phyloP scores from a whole-genome alignment of 2,113 vertebrate genomes.

The Phalacrocorax carbo region DNA sequence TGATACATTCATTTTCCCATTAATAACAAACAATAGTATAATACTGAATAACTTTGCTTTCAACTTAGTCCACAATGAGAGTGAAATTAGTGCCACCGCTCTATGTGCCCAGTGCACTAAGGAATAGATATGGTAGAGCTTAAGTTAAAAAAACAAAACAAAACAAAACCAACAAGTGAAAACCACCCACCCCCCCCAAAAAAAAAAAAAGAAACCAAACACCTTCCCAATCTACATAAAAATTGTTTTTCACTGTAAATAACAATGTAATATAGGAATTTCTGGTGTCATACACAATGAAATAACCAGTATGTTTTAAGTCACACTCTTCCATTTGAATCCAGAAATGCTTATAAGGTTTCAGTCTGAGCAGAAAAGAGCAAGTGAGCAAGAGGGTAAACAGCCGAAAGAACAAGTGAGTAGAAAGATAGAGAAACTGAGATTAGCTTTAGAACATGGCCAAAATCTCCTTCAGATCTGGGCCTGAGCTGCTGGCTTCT shows the following conservation, averaged over 20 bases:
- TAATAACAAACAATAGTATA: neutral
- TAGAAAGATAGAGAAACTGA: neutral
- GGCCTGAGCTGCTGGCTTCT: neutral
- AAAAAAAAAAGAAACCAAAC: neutral
- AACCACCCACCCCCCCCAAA: neutral
- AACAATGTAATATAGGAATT: neutral
- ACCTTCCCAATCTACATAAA: neutral
- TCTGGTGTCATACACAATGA: neutral
- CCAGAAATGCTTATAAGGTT: neutral
- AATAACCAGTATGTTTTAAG: neutral
- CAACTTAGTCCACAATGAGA: neutral
- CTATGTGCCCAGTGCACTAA: neutral
- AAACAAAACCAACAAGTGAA: neutral
- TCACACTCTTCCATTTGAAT: neutral
- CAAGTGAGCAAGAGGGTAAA: neutral
- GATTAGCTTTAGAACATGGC: neutral
- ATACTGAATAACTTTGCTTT: neutral
- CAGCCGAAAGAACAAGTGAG: neutral
- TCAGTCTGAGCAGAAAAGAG: neutral
- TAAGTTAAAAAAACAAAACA: neutral
- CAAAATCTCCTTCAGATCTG: neutral
- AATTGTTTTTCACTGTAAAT: neutral
- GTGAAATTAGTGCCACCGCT: neutral
- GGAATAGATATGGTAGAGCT: neutral
- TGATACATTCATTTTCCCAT: neutral